A percentile compares a stretch with the other conserved stretches of the same genome.
Conservation (phyloP, 2,888 invertebrate genomes). For the Napeogenes inachia region DNA sequence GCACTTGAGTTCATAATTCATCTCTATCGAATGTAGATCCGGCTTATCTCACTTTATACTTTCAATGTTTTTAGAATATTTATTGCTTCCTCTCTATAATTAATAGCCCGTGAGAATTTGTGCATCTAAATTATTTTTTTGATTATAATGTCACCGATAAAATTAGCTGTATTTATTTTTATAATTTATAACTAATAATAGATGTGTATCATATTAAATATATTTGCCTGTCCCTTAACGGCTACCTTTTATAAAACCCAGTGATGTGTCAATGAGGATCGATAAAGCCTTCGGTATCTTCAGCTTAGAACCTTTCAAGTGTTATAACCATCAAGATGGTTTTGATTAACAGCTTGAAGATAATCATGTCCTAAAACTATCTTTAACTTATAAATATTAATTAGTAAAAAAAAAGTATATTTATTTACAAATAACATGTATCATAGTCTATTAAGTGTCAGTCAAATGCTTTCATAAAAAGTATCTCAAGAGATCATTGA, state of each 20-base stretch:
- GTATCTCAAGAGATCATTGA: slow-evolving; percentile 43
- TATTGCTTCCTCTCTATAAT: slow-evolving; percentile 52
- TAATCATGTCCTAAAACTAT: too few relatives aligned
- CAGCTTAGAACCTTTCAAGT: neutral
- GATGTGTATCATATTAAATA: neutral
- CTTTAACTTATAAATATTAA: too few relatives aligned
- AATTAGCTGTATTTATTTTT: neutral
- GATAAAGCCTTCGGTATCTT: neutral
- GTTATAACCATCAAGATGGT: neutral
- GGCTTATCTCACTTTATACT: slow-evolving; percentile 42
- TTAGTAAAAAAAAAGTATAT: too few relatives aligned
- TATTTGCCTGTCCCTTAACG: neutral
- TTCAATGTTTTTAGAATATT: slow-evolving; percentile 44
- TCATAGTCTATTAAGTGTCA: slow-evolving; percentile 8
- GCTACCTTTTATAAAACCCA: neutral
- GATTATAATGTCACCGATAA: slow-evolving; percentile 1
- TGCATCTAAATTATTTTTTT: slow-evolving; percentile 35
- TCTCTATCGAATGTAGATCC: slow-evolving; percentile 35
- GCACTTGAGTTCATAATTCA: slow-evolving; percentile 27
- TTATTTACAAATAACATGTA: too few relatives aligned
- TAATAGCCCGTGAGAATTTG: slow-evolving; percentile 40
- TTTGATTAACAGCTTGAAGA: too few relatives aligned
- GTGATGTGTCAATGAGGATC: neutral
- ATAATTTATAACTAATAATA: neutral
- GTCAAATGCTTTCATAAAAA: slow-evolving; percentile 33